phyloP scores from a whole-genome alignment of 2,797 vertebrate species.

The Gadopsis bispinosus region DNA sequence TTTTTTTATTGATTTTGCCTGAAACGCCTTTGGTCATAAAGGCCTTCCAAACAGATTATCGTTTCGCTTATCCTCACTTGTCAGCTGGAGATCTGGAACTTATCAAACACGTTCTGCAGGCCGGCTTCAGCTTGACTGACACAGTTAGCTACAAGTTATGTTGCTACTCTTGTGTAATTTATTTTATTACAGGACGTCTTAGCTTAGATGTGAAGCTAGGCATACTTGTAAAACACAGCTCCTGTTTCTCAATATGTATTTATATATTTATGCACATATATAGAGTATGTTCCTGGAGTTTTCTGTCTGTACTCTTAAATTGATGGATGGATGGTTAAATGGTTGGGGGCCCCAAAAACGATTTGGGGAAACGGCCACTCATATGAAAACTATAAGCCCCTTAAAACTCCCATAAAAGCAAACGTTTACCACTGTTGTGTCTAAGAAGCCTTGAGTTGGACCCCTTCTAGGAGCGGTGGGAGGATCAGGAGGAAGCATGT shows the following conservation, averaged over 20 bases:
- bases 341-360: no score
- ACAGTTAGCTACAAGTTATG: background rate
- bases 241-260: background rate
- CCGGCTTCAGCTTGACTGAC: background rate
- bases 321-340: background rate
- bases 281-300: background rate
- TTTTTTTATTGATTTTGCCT: conserved; percentile 11
- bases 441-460: no score
- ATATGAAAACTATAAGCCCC: no score
- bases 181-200: background rate
- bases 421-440: no score
- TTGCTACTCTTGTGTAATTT: background rate
- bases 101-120: background rate
- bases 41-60: background rate
- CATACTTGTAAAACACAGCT: background rate
- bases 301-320: background rate
- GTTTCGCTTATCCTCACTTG: background rate
- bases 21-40: background rate
- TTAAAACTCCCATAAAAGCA: no score
- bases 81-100: conserved; percentile 4
- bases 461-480: no score
- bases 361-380: no score
- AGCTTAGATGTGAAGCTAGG: no score
- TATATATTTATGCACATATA: background rate
- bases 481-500: no score